Conservation (phyloP, 2,888 invertebrate species). For the Peribatodes rhomboidaria region DNA sequence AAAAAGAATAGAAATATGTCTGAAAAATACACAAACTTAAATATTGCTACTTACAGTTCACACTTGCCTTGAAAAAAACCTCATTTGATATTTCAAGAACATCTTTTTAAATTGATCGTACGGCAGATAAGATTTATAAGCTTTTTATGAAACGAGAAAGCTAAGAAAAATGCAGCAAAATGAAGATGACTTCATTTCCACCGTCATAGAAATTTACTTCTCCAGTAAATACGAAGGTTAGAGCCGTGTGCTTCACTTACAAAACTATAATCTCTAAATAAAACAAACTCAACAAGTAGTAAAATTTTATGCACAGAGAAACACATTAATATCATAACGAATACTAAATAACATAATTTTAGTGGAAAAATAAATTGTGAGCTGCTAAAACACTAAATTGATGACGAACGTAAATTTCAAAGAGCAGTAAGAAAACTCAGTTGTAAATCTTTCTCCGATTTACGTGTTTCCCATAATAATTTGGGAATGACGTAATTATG, state of each 20-base stretch:
- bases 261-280: conserved; percentile 35
- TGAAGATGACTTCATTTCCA: conserved; percentile 22
- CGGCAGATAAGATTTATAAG: not conserved
- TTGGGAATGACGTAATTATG: conserved; percentile 43
- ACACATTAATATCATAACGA: conserved; percentile 39
- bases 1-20: not conserved
- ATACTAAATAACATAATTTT: conserved; percentile 43
- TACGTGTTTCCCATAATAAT: conserved; percentile 47
- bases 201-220: conserved; percentile 19
- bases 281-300: conserved; percentile 34
- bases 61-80: not conserved
- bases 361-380: conserved; percentile 45
- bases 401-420: conserved; percentile 43
- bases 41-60: not conserved
- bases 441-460: conserved; percentile 49
- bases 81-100: not conserved
- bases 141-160: not conserved
- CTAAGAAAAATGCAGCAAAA: conserved; percentile 4
- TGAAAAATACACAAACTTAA: not conserved
- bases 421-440: conserved; percentile 44
- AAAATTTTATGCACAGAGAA: conserved; percentile 36
- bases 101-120: not conserved
- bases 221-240: conserved; percentile 16
- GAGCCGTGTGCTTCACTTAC: conserved; percentile 32
- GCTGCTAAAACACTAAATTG: conserved; percentile 47